Evolutionary conservation across 2,888 invertebrate genomes (phyloP).

Genomic region (Dermolepida albohirtum): DNA sequence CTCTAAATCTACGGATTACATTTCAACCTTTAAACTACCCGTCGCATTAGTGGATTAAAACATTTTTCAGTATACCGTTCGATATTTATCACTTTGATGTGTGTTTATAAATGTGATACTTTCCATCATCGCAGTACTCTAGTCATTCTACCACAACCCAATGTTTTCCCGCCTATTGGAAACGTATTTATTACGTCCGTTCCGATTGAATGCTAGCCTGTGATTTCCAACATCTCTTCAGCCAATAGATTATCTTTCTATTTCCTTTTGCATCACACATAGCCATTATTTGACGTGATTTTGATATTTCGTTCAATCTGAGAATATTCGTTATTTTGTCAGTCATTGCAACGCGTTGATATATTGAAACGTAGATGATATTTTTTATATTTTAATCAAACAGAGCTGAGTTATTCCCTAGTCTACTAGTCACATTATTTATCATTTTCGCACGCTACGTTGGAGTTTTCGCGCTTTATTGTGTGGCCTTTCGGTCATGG

Average conservation of each 20-base stretch:
- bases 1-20: not conserved
- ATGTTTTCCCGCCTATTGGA: conserved; percentile 1
- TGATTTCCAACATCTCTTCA: conserved; percentile 23
- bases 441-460: conserved; percentile 15
- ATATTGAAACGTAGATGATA: not conserved
- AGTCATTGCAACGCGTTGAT: not conserved
- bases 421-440: conserved; percentile 8
- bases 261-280: not conserved
- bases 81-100: conserved; percentile 39
- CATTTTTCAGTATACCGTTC: conserved; percentile 33
- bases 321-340: conserved; percentile 18
- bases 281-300: conserved; percentile 13
- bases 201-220: conserved; percentile 8
- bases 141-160: not conserved
- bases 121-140: conserved; percentile 15
- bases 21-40: not conserved
- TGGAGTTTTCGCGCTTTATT: not conserved
- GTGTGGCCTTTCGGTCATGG: not conserved
- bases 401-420: not conserved
- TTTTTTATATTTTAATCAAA: conserved; percentile 18
- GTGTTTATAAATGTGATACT: conserved; percentile 36
- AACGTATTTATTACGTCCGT: conserved; percentile 26
- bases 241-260: not conserved
- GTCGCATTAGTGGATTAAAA: conserved; percentile 36
- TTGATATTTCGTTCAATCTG: conserved; percentile 4